A percentile compares a stretch with the other conserved stretches of the same genome.
phyloP scores from a whole-genome alignment of 2,113 vertebrate species.

The Embiotoca jacksoni region DNA sequence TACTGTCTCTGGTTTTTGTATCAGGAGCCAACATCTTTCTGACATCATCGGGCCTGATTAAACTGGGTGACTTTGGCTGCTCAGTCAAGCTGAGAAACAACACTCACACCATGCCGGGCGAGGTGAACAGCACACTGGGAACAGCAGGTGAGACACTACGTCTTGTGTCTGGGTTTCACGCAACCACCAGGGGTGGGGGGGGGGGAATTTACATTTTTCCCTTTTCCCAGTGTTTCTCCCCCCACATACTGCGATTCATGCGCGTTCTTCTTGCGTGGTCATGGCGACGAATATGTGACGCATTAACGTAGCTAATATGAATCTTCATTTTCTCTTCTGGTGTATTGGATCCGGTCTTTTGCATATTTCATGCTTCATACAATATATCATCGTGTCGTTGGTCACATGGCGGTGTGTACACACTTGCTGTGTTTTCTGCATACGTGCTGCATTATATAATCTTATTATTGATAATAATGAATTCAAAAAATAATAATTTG shows the following conservation, averaged over 20 bases:
- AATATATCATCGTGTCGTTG: too few species aligned
- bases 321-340: too few species aligned
- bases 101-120: slow-evolving; percentile 98
- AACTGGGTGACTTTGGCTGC: slow-evolving; percentile 98
- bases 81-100: slow-evolving; percentile 99
- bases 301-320: too few species aligned
- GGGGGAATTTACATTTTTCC: slow-evolving; percentile 4
- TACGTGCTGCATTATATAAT: neutral
- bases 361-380: neutral
- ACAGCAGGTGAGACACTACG: slow-evolving; percentile 89
- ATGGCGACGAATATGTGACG: too few species aligned
- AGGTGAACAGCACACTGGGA: slow-evolving; percentile 98
- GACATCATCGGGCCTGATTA: slow-evolving; percentile 96
- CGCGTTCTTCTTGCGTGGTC: too few species aligned
- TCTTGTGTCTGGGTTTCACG: neutral
- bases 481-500: neutral
- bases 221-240: too few species aligned
- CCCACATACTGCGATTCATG: too few species aligned
- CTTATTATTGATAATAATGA: neutral
- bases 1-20: neutral
- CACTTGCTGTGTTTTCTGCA: too few species aligned
- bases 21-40: slow-evolving; percentile 98
- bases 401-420: too few species aligned
- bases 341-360: neutral
- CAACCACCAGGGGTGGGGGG: slow-evolving; percentile 57